Conservation (phyloP, 1,140 invertebrate species). For the Nilaparvata lugens region DNA sequence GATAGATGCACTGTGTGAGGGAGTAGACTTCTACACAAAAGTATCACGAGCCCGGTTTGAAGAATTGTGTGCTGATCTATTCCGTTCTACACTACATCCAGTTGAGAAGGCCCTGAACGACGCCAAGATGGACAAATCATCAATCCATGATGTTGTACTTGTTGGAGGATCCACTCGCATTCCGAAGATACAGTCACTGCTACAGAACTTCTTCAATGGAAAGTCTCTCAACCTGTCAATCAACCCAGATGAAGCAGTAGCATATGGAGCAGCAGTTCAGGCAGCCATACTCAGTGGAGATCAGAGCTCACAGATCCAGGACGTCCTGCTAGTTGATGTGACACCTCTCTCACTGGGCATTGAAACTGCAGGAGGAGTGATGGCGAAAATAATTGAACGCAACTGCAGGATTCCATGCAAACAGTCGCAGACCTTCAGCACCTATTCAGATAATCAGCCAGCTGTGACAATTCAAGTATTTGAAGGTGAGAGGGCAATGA, state of each 20-base stretch:
- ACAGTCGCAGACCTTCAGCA: conserved; percentile 43
- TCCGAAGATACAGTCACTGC: conserved; percentile 50
- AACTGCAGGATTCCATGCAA: conserved; percentile 45
- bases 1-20: conserved; percentile 45
- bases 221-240: conserved; percentile 55
- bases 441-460: conserved; percentile 52
- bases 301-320: conserved; percentile 44
- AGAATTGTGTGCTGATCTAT: conserved; percentile 50
- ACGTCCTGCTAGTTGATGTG: conserved; percentile 45
- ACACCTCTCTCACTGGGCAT: conserved; percentile 46
- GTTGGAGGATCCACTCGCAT: conserved; percentile 71
- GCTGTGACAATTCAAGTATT: conserved; percentile 68
- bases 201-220: conserved; percentile 50
- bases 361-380: conserved; percentile 46
- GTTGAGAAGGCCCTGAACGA: conserved; percentile 61
- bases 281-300: conserved; percentile 51
- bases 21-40: conserved; percentile 51
- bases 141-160: conserved; percentile 66
- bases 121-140: conserved; percentile 59
- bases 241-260: conserved; percentile 56
- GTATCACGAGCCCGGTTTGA: conserved; percentile 52
- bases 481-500: conserved; percentile 57
- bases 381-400: conserved; percentile 47
- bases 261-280: conserved; percentile 55
- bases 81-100: conserved; percentile 46